These are phyloP conservation scores for Dasysyrphus tricinctus DNA, from an alignment of 2,888 invertebrate genomes.

Conservation along the genomic window DNA sequence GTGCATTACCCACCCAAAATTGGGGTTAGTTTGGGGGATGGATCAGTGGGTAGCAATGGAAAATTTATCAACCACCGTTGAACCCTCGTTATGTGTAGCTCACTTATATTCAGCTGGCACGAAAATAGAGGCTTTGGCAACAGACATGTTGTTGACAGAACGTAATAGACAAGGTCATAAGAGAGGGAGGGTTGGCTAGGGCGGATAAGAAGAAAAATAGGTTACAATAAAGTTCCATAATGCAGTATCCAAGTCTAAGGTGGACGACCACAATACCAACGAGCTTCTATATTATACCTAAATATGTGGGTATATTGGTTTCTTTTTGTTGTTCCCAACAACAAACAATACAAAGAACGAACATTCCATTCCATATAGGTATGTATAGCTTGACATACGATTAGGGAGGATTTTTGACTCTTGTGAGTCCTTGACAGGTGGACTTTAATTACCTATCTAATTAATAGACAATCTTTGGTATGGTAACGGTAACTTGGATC, in stretches of 20 bases:
- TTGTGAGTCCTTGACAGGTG: constrained; percentile 40
- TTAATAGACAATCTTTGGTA: constrained; percentile 29
- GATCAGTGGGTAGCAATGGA: neutral
- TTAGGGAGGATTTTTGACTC: constrained; percentile 12
- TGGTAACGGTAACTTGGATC: neutral
- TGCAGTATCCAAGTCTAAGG: constrained; percentile 32
- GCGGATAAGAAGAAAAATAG: constrained; percentile 37
- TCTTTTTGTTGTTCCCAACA: neutral
- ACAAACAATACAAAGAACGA: neutral
- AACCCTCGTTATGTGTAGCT: constrained; percentile 45
- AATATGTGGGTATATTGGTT: neutral
- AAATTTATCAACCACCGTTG: constrained; percentile 48
- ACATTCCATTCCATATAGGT: neutral
- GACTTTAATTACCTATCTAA: constrained; percentile 35
- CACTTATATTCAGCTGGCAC: constrained; percentile 53
- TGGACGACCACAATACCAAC: neutral
- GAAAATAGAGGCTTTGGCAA: constrained; percentile 27
- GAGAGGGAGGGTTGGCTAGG: neutral
- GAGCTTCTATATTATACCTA: neutral
- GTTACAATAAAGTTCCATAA: constrained; percentile 57
- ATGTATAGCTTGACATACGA: constrained; percentile 56
- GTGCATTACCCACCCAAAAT: constrained; percentile 38
- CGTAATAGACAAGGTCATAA: constrained; percentile 33
- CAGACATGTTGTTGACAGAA: constrained; percentile 12
- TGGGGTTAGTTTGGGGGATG: neutral